phyloP scores from a whole-genome alignment of 2,888 invertebrate genomes.

The Tolmerus cingulatus region DNA sequence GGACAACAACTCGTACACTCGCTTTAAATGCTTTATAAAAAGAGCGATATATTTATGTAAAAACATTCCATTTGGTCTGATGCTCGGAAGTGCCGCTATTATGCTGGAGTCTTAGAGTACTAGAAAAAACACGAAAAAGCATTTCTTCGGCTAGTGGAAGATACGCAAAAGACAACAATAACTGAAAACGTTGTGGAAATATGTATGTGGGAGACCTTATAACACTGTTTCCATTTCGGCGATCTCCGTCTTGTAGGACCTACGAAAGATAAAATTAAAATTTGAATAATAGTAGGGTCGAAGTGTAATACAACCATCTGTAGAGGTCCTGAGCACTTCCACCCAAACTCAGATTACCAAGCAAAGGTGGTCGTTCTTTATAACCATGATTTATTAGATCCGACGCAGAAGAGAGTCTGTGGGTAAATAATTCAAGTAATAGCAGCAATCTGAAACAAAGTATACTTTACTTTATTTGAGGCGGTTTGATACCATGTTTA shows the following conservation, averaged over 20 bases:
- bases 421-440: constrained; percentile 17
- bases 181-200: background rate
- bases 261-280: constrained; percentile 45
- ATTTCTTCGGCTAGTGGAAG: background rate
- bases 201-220: constrained; percentile 67
- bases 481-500: constrained; percentile 81
- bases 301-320: constrained; percentile 58
- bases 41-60: background rate
- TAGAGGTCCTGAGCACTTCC: constrained; percentile 65
- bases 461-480: constrained; percentile 68
- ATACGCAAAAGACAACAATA: background rate
- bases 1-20: background rate
- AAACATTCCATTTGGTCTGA: background rate
- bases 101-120: background rate
- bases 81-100: background rate
- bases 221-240: constrained; percentile 94
- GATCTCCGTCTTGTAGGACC: constrained; percentile 74
- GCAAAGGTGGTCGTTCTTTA: constrained; percentile 67
- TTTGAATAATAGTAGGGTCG: background rate
- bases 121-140: background rate
- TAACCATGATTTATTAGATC: constrained; percentile 67
- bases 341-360: constrained; percentile 63
- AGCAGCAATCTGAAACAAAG: background rate
- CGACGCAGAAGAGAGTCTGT: constrained; percentile 69
- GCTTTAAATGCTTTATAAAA: background rate